Evolutionary conservation across 2,797 vertebrate genomes (phyloP).

Genomic region (Petrocephalus schoutedeni): DNA sequence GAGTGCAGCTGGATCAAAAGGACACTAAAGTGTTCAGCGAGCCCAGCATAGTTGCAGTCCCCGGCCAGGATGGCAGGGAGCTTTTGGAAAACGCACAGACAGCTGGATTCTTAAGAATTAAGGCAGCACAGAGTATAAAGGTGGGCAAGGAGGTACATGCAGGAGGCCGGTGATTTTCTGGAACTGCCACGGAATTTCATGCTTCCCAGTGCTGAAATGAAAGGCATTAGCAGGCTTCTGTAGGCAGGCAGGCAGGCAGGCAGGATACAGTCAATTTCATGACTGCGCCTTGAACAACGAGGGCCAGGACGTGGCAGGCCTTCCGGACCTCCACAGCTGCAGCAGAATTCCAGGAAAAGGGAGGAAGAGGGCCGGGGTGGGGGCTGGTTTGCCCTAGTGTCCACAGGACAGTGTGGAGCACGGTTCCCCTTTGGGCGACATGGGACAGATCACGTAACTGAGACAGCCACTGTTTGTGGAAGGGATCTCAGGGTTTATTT

Average conservation of each 20-base stretch:
- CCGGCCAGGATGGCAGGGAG: not conserved
- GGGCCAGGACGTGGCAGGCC: conserved; percentile 24
- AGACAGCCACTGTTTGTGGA: not conserved
- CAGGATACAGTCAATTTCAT: conserved; percentile 40
- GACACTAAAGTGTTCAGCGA: not conserved
- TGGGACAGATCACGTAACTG: not conserved
- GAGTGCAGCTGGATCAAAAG: not conserved
- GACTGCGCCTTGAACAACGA: conserved; percentile 39
- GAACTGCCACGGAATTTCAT: conserved; percentile 26
- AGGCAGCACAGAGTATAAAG: not conserved
- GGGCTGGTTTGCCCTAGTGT: not conserved
- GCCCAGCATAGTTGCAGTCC: not conserved
- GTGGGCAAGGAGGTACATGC: conserved; percentile 2
- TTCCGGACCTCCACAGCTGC: conserved; percentile 21
- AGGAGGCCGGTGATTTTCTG: conserved; percentile 23
- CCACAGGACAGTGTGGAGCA: not conserved
- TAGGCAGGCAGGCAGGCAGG: conserved; percentile 42
- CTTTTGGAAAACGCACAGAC: conserved; percentile 8
- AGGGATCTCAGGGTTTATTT: conserved; percentile 7
- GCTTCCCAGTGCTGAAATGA: conserved; percentile 33
- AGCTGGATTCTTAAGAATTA: conserved; percentile 4
- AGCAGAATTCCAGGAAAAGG: conserved; percentile 19
- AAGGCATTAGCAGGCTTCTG: conserved; percentile 46
- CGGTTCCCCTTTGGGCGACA: not conserved
- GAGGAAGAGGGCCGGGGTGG: not conserved